Evolutionary conservation across 2,888 invertebrate species (phyloP), one percentile per base, ranked within the genome.

Genomic region (Ophonus ardosiacus): DNA sequence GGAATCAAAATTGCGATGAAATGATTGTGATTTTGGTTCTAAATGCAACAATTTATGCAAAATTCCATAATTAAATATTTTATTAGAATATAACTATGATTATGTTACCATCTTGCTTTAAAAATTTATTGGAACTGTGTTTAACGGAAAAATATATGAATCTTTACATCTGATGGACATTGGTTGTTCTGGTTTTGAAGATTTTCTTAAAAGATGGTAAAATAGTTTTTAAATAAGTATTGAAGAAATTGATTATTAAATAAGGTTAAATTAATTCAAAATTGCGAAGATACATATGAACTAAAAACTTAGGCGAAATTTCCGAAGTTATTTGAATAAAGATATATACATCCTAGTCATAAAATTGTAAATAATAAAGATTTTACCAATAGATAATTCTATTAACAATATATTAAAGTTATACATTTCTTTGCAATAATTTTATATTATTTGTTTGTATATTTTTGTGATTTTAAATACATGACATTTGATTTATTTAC

Each of bases 311-410:
- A 74, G 71, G 71, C 43, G 18, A 74, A 18, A 74, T 74, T 68
- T 68, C 18, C 40, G 8, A 18, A 4, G 24, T 38, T 15, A 15
- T 68, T 68, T 43, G 6, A 31, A 61, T 7, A 68, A 82, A 71
- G 6, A 79, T 79, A 61, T 78, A 78, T 81, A 17, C 63, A 81
- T 43, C 81, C 81, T 81, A 81, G 81, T 81, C 81, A 81, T 40
- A 63, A 61, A 61, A n/a, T 81, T 81, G 81, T 81, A 81, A 7
- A 81, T 81, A 81, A 80, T 80, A 80, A 56, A 80, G 59, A 80
- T 61, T 81, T 81, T 81, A 63, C 56, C 56, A 31, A 78, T 78
- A 57, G 56, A 78, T 78, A 57, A 78, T 56, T 78, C 15, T 57
- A 57, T 24, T 51, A 18, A 76, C 57, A 57, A 10, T 57, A 56